Evolutionary conservation across 2,113 vertebrate species (phyloP), one percentile per base, ranked within the genome.

Genomic region (Callaeas wilsoni): DNA sequence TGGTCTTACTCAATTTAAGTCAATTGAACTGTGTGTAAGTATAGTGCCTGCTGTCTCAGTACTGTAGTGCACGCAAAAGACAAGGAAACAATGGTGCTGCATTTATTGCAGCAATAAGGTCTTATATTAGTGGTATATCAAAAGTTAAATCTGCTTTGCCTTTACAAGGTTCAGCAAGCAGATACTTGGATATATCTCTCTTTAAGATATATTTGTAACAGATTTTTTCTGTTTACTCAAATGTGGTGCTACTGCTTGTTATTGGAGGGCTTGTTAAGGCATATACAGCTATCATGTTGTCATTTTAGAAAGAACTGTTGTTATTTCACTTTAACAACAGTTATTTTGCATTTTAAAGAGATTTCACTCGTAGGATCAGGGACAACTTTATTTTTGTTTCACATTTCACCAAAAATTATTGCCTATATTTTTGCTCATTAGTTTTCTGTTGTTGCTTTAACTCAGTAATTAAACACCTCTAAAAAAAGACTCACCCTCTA

Each of bases 361-460:
- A 35, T 85, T 73, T 91, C 89, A 55, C 39, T 67, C 9, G 12
- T 71, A 59, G 25, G 49, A 84, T 88, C 9, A 52, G 46, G 57
- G 47, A 75, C 35, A 87, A 73, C 7, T 90, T 55, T 89, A 32
- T 49, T 77, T 65, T 92, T 50, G 4, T 89, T 96, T 60, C 70
- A 81, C 33, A 4, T 74, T 55, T 96, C 50, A 75, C 49, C 67
- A 6, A 8, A 49, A 60, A 50, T 90, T 87, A 93, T 89, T 81
- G 35, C 46, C 35, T 91, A 1, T 84, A 50, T 92, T 93, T 91
- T 83, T 94, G 75, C 53, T 75, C 65, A 79, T 83, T 94, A 85
- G 41, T 46, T 97, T 95, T 69, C 69, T 64, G 35, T 92, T 95
- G 23, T 89, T 94, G 25, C 56, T 91, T 96, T 96, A 96, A 90